A percentile compares a stretch with the other conserved stretches of the same genome.
These are phyloP conservation scores for Chaetogeoica ovagalla DNA, from an alignment of 2,888 invertebrate genomes.

Conservation along the genomic window DNA sequence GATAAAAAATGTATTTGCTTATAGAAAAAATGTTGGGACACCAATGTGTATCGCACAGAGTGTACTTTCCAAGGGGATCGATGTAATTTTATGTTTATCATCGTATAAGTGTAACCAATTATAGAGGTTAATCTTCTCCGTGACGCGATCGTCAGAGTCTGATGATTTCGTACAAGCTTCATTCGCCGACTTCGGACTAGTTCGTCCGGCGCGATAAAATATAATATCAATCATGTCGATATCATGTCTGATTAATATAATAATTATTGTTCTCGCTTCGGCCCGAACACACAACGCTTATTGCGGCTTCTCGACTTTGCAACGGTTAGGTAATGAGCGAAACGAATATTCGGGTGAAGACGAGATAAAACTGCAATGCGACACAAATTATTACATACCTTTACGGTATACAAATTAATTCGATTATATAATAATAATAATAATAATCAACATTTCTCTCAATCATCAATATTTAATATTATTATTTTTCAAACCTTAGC, in stretches of 20 bases:
- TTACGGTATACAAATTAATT: background rate
- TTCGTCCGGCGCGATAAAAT: background rate
- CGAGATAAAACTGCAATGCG: too few species aligned
- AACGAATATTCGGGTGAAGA: background rate
- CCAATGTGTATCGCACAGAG: too few species aligned
- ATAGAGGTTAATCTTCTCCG: too few species aligned
- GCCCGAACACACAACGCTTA: background rate
- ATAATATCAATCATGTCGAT: background rate
- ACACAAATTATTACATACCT: too few species aligned
- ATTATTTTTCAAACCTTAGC: too few species aligned
- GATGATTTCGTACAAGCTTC: background rate
- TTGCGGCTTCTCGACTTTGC: background rate
- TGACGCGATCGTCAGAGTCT: background rate
- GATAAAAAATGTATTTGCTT: too few species aligned
- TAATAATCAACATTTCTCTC: background rate
- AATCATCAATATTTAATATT: too few species aligned
- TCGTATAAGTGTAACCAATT: too few species aligned
- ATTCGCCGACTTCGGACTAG: background rate
- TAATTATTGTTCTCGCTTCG: background rate
- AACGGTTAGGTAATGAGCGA: background rate
- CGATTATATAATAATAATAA: too few species aligned
- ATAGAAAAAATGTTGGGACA: too few species aligned
- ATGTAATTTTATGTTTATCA: too few species aligned
- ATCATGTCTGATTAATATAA: background rate
- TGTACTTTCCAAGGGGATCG: too few species aligned